These are phyloP conservation scores for Aromia moschata DNA, from an alignment of 2,888 invertebrate genomes.

Conservation along the genomic window DNA sequence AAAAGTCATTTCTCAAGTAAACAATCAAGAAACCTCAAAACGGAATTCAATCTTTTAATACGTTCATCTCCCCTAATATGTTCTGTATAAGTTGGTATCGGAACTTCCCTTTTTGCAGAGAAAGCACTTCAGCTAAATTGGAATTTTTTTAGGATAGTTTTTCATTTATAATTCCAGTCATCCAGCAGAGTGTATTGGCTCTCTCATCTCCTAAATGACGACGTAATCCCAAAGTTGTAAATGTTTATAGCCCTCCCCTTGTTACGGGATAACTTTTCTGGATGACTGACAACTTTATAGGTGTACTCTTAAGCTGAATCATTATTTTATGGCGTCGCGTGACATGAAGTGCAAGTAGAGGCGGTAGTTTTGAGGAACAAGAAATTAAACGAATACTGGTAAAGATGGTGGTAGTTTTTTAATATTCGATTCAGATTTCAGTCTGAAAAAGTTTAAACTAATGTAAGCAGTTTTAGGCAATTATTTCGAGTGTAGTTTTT, in stretches of 20 bases:
- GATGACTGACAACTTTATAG: conserved; percentile 14
- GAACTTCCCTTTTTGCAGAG: conserved; percentile 6
- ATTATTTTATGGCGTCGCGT: conserved; percentile 12
- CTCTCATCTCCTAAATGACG: conserved; percentile 28
- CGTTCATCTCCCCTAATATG: not conserved
- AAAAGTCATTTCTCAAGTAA: no score
- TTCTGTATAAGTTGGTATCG: not conserved
- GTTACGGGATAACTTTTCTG: conserved; percentile 1
- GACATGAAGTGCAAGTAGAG: not conserved
- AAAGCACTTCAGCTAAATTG: conserved; percentile 19
- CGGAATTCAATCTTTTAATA: no score
- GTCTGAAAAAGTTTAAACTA: no score
- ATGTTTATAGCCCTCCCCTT: conserved; percentile 16
- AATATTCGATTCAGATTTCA: no score
- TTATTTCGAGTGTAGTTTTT: no score
- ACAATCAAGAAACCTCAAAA: no score
- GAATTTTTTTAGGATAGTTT: conserved; percentile 14
- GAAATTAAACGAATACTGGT: no score
- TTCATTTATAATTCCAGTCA: conserved; percentile 23
- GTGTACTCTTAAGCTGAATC: not conserved
- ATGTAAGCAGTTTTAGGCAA: no score
- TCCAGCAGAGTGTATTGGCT: conserved; percentile 22
- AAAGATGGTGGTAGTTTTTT: no score
- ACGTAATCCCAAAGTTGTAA: conserved; percentile 24
- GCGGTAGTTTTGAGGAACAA: no score